Evolutionary conservation across 2,888 invertebrate genomes (phyloP), one percentile per base, ranked within the genome.

Genomic region (Brachyopa scutellaris): DNA sequence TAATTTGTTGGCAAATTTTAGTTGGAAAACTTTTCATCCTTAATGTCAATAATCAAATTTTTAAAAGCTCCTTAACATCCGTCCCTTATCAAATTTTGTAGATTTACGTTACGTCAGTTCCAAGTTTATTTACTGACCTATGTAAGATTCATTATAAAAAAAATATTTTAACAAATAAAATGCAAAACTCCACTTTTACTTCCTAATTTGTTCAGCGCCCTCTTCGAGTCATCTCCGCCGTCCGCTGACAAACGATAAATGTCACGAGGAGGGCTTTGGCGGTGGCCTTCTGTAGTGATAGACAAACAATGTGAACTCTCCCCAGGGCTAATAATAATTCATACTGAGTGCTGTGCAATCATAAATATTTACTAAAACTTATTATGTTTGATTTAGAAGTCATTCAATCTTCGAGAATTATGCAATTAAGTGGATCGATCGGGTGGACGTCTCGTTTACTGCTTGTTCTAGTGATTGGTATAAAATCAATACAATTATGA

Each of bases 291-390:
- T 29, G n/a, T 26, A 15, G 49, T n/a, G 31, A 31, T 19, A n/a
- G 17, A 51, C 17, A 51, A 31, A 33, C 15, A n/a, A 17, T 45
- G 21, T 11, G 7, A 51, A 19, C 17, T 17, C 15, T 8, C 17
- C 29, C n/a, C n/a, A 4, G 7, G 6, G n/a, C 40, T n/a, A 13
- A 26, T 11, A 19, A 42, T 42, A 45, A 61, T 45, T 42, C 45
- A 45, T n/a, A 45, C 40, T 57, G 66, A 79, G 78, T 72, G 73
- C 78, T 79, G 53, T 79, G 66, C 66, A 73, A 79, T 79, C 78
- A 79, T 66, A 79, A 73, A 79, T 73, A 73, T 79, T 79, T 66
- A 61, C 72, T 47, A 13, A 38, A 79, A 72, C 64, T 79, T 79
- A 72, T 79, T 73, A 31, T 73, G 59, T 79, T 79, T 79, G 73